These are phyloP conservation scores for Blastobasis adustella DNA, from an alignment of 2,888 invertebrate genomes.

Conservation along the genomic window DNA sequence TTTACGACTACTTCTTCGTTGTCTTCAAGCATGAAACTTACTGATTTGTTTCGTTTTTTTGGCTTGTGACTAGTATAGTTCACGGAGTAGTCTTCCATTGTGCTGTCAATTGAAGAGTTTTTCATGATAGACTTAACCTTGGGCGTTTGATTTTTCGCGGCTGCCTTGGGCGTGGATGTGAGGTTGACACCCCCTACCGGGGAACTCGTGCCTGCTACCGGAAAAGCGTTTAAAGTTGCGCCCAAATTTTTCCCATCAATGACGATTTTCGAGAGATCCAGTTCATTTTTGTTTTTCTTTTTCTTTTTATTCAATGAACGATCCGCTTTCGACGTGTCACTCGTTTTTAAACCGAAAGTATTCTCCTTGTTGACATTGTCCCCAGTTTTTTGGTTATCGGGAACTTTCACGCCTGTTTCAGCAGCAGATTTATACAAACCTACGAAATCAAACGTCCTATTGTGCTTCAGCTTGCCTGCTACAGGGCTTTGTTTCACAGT, in stretches of 20 bases:
- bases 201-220: constrained; percentile 15
- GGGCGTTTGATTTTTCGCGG: constrained; percentile 10
- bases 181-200: constrained; percentile 20
- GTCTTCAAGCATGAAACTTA: constrained; percentile 58
- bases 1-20: constrained; percentile 41
- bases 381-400: constrained; percentile 22
- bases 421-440: constrained; percentile 41
- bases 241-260: constrained; percentile 30
- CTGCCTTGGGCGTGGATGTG: constrained; percentile 36
- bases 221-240: neutral
- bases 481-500: constrained; percentile 20
- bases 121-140: constrained; percentile 51
- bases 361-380: constrained; percentile 20
- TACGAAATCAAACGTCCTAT: constrained; percentile 43
- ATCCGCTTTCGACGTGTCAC: constrained; percentile 21
- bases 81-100: constrained; percentile 20
- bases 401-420: constrained; percentile 29
- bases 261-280: constrained; percentile 29
- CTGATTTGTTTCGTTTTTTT: constrained; percentile 60
- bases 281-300: constrained; percentile 28
- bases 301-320: constrained; percentile 29
- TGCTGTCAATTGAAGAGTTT: constrained; percentile 23
- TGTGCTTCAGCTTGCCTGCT: constrained; percentile 22
- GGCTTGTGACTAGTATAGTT: constrained; percentile 25
- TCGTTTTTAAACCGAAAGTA: constrained; percentile 13